Conservation (phyloP, 2,113 vertebrate genomes). For the Gnathonemus longibarbis region DNA sequence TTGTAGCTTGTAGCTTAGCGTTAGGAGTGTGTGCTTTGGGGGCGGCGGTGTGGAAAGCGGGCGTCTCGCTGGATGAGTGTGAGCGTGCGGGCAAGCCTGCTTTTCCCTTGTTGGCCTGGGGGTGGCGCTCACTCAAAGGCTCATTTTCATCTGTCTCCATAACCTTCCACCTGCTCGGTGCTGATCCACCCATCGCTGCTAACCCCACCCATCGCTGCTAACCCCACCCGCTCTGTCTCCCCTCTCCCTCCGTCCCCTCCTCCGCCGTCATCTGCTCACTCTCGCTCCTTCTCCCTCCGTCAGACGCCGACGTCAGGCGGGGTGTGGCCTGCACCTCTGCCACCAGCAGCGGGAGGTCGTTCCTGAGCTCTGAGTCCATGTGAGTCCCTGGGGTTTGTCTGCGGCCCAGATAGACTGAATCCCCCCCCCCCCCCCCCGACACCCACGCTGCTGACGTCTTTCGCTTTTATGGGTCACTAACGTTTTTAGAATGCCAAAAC, state of each 20-base stretch:
- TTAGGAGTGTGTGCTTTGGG: neutral
- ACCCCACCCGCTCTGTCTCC: neutral
- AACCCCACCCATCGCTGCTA: neutral
- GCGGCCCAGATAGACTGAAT: too few species aligned
- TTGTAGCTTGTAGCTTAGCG: conserved; percentile 15
- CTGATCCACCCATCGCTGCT: neutral
- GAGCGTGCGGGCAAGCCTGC: neutral
- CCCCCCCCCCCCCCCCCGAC: neutral
- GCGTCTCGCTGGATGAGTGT: conserved; percentile 3
- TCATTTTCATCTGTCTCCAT: neutral
- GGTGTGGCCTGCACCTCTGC: conserved; percentile 45
- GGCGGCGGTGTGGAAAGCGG: neutral
- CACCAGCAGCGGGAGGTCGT: conserved; percentile 55
- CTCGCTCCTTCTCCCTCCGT: neutral
- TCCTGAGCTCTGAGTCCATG: conserved; percentile 75
- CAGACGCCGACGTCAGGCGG: conserved; percentile 85
- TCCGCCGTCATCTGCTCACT: neutral
- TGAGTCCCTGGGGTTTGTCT: conserved; percentile 46
- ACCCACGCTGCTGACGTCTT: neutral
- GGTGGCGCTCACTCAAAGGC: neutral
- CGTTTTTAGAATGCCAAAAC: neutral
- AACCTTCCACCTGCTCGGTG: neutral
- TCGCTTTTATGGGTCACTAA: neutral
- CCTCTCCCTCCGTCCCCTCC: neutral
- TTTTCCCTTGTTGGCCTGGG: neutral